Percentiles rank a stretch among this genome's conserved stretches.
phyloP scores from a whole-genome alignment of 2,113 vertebrate species.

The Ictalurus furcatus region DNA sequence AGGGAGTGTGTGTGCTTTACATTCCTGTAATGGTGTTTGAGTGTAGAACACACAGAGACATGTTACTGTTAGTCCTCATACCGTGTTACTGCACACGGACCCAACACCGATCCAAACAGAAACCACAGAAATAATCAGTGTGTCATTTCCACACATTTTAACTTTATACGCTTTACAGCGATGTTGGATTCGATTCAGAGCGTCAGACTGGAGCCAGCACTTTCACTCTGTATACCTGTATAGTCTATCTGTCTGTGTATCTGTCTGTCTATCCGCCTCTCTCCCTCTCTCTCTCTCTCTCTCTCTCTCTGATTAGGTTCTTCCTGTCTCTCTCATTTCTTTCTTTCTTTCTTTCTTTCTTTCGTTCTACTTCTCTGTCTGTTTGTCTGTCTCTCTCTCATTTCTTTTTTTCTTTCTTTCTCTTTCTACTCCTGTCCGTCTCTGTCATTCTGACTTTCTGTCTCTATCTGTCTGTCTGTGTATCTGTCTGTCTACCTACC shows the following conservation, averaged over 20 bases:
- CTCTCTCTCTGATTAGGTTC: background rate
- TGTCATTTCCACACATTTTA: background rate
- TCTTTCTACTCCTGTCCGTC: background rate
- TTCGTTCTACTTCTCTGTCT: background rate
- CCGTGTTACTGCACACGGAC: background rate
- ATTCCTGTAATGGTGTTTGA: constrained; percentile 5
- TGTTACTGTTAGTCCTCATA: background rate
- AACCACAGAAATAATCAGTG: background rate
- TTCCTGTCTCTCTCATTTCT: background rate
- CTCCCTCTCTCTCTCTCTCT: background rate
- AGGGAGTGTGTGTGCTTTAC: background rate
- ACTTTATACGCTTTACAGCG: background rate
- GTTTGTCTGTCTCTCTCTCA: background rate
- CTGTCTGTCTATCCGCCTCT: background rate
- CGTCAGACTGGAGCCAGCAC: no score
- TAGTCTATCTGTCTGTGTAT: background rate
- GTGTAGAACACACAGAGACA: background rate
- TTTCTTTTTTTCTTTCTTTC: background rate
- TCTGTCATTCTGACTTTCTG: background rate
- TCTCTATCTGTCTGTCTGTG: background rate
- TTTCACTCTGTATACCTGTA: background rate
- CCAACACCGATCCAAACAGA: background rate
- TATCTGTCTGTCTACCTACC: background rate
- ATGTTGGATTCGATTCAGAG: no score
- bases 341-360: background rate